These are phyloP conservation scores for Oncorhynchus keta DNA, from an alignment of 2,113 vertebrate species.

Conservation along the genomic window DNA sequence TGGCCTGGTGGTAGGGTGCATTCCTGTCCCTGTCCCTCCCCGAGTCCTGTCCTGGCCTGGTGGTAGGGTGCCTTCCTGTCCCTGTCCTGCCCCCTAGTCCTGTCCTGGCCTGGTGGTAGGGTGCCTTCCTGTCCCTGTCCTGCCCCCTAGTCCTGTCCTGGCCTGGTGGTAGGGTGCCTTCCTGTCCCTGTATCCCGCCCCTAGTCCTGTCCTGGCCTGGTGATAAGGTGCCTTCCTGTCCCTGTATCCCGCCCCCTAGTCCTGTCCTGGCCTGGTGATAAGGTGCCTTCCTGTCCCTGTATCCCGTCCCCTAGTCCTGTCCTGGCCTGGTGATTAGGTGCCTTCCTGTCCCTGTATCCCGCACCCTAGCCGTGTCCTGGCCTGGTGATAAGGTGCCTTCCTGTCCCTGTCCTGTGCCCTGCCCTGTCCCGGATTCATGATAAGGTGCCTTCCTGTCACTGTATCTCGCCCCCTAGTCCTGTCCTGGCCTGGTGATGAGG, in stretches of 20 bases:
- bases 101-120: neutral
- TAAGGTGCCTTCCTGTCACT: constrained; percentile 56
- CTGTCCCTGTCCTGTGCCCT: too few relatives aligned
- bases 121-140: constrained; percentile 56
- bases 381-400: constrained; percentile 25
- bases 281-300: constrained; percentile 57
- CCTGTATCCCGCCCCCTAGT: constrained; percentile 58
- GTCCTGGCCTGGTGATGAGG: too few relatives aligned
- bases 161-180: constrained; percentile 20
- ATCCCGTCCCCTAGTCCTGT: constrained; percentile 61
- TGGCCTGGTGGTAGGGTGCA: too few relatives aligned
- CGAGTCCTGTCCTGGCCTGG: constrained; percentile 46
- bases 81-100: constrained; percentile 62
- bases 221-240: constrained; percentile 52
- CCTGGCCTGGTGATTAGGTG: too few relatives aligned
- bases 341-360: constrained; percentile 60
- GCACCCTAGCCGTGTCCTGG: constrained; percentile 54
- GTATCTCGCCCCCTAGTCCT: constrained; percentile 59
- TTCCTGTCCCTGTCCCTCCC: constrained; percentile 65
- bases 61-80: constrained; percentile 52
- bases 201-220: constrained; percentile 46
- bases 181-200: constrained; percentile 61
- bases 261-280: constrained; percentile 10
- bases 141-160: constrained; percentile 53
- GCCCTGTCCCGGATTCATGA: too few relatives aligned